phyloP scores from a whole-genome alignment of 2,888 invertebrate species.

The Ecliptopera silaceata region DNA sequence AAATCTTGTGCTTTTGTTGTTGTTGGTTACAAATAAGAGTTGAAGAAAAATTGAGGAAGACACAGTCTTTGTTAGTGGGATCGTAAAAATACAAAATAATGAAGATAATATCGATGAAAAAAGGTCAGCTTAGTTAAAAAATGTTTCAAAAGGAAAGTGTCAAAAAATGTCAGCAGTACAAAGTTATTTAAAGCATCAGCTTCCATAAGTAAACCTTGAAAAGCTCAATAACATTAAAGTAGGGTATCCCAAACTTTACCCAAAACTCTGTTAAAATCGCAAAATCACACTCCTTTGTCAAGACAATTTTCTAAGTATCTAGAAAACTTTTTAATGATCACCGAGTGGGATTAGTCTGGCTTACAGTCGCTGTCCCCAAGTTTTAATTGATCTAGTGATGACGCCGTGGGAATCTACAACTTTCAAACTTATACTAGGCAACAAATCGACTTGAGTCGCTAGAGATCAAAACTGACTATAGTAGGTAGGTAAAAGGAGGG shows the following conservation, averaged over 20 bases:
- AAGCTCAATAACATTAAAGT: slow-evolving; percentile 6
- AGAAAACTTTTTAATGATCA: slow-evolving; percentile 33
- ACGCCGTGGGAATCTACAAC: slow-evolving; percentile 11
- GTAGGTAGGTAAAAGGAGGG: no score
- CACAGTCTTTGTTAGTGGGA: no score
- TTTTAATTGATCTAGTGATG: slow-evolving; percentile 24
- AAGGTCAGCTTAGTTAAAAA: no score
- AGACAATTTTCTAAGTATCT: slow-evolving; percentile 29
- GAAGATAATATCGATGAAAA: no score
- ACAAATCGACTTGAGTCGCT: neutral
- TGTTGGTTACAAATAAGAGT: no score
- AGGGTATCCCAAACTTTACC: slow-evolving; percentile 17
- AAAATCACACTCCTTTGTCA: slow-evolving; percentile 27
- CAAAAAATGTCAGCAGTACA: neutral
- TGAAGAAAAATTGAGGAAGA: no score
- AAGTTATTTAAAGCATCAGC: neutral
- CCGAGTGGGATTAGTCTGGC: slow-evolving; percentile 6
- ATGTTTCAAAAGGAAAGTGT: neutral
- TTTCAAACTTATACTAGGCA: slow-evolving; percentile 7
- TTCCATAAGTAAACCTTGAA: neutral
- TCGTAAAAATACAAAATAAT: no score
- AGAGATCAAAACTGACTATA: no score
- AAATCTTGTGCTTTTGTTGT: no score
- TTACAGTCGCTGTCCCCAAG: slow-evolving; percentile 10
- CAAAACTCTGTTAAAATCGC: slow-evolving; percentile 22